Conservation (phyloP, 1,140 invertebrate genomes). For the Drosophila nebulosa region DNA sequence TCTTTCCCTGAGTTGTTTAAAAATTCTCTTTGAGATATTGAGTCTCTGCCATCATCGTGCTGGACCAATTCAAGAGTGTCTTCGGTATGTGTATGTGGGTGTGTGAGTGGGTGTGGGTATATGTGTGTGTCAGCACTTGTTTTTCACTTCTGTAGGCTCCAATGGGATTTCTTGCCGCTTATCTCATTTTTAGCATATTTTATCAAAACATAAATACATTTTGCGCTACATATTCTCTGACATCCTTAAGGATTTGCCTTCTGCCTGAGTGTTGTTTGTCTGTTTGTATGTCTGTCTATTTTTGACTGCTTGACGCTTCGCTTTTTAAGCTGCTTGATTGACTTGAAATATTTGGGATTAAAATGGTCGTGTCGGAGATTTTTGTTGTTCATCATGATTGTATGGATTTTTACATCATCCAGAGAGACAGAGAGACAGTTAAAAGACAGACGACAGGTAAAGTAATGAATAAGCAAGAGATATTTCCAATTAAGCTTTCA, state of each 20-base stretch:
- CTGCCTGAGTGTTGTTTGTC: too few relatives aligned
- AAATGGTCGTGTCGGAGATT: constrained; percentile 55
- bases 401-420: not conserved
- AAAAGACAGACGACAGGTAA: not conserved
- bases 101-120: constrained; percentile 29
- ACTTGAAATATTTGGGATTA: constrained; percentile 56
- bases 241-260: constrained; percentile 40
- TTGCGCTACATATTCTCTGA: constrained; percentile 24
- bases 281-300: not conserved
- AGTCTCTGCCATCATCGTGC: constrained; percentile 30
- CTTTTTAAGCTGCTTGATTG: constrained; percentile 60
- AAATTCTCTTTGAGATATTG: constrained; percentile 76
- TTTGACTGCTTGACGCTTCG: constrained; percentile 35
- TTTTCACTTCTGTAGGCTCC: constrained; percentile 37
- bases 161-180: constrained; percentile 71
- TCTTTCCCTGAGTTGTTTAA: constrained; percentile 36
- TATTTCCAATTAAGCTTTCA: not conserved
- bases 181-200: constrained; percentile 77
- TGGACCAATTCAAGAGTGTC: constrained; percentile 2
- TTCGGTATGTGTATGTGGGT: constrained; percentile 30
- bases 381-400: not conserved
- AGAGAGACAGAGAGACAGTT: not conserved
- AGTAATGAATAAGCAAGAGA: not conserved
- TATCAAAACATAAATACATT: constrained; percentile 66
- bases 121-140: not conserved